Base-by-base conservation (phyloP, 2,113 vertebrate species). In the Chamaea fasciata region DNA sequence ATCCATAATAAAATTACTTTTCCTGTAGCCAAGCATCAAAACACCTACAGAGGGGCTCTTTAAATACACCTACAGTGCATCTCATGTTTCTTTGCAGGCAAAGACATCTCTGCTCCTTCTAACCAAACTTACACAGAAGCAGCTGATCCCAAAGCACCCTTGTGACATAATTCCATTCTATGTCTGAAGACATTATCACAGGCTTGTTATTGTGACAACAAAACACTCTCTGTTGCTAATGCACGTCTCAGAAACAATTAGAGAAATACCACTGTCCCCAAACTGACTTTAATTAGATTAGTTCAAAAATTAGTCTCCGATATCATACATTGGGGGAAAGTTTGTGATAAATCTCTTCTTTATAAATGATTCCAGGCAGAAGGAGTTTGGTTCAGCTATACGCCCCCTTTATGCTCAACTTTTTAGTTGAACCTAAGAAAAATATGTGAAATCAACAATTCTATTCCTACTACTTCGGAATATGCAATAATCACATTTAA, bases 251-350 rank as follows among this genome's bases (percentile, higher is more conserved):
- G 60, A 95, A 96, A 91, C 59, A 91, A 80, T 86, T 93, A 83
- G 39, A 93, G 35, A 92, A 83, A 27, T 88, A 77, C 71, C 39
- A 86, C 79, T 83, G 44, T 70, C 55, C 85, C 10, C 31, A 90
- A 86, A 86, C 30, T 93, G 35, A 75, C 33, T 93, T 88, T 71
- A 86, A 94, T 93, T 74, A 81, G 64, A 78, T 95, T 86, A 67
- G 49, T 86, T 86, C 7, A 83, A 89, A 96, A 86, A 86, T 77
- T 67, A 90, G 30, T 67, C 68, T 81, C 17, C 90, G 56, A 88
- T 90, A 74, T 11, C 21, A 60, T 46, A 44, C 13, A 74, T 1
- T 0, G 9, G 12, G 16, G 39, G 49, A 26, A 91, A 22, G 27
- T 42, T 15, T 88, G 53, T 76, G 55, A 73, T 83, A 80, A 86